These are phyloP conservation scores for Struthio camelus DNA, from an alignment of 2,113 vertebrate species.

Conservation along the genomic window DNA sequence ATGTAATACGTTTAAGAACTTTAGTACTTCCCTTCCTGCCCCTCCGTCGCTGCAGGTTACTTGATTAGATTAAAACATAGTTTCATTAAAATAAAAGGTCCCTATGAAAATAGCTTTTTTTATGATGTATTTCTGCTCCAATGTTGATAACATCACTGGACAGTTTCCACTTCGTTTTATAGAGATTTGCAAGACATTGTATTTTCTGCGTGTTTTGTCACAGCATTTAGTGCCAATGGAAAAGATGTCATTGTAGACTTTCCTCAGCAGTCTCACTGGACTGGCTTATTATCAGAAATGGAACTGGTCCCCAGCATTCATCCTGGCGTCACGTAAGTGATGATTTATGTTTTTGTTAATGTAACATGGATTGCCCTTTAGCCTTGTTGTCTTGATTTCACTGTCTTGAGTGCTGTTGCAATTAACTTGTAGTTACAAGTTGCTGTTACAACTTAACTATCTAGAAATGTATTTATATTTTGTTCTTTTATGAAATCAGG, in stretches of 20 bases:
- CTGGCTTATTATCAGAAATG: slow-evolving; percentile 96
- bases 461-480: not conserved
- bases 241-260: slow-evolving; percentile 99
- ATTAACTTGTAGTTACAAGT: not conserved
- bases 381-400: not conserved
- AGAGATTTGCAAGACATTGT: not conserved
- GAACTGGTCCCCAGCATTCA: slow-evolving; percentile 96
- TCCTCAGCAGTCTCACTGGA: slow-evolving; percentile 98
- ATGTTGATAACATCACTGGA: not conserved
- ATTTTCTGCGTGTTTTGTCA: not conserved
- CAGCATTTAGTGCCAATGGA: slow-evolving; percentile 98
- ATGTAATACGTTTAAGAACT: not conserved
- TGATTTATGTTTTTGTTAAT: not conserved
- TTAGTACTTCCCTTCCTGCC: not conserved
- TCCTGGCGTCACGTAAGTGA: slow-evolving; percentile 91
- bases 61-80: not conserved
- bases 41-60: not conserved
- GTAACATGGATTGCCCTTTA: not conserved
- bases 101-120: not conserved
- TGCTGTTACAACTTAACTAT: not conserved
- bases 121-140: not conserved
- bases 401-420: not conserved
- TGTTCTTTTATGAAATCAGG: slow-evolving; percentile 69
- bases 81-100: not conserved
- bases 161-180: not conserved